A percentile compares a stretch with the other conserved stretches of the same genome.
These are phyloP conservation scores for Australoheros facetus DNA, from an alignment of 2,797 vertebrate species.

Conservation along the genomic window DNA sequence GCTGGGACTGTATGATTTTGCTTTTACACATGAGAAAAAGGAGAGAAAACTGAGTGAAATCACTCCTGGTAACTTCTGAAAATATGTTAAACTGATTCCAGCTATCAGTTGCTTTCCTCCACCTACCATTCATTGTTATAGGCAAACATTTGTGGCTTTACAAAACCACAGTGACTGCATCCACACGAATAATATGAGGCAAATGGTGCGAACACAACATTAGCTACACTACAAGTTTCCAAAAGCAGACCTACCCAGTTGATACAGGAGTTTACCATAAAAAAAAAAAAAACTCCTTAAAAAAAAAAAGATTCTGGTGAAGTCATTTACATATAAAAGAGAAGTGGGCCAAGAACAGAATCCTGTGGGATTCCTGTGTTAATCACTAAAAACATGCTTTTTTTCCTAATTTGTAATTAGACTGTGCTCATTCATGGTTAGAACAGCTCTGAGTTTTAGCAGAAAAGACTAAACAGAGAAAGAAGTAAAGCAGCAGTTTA, in stretches of 20 bases:
- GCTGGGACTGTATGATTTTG: too few relatives aligned
- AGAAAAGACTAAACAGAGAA: not conserved
- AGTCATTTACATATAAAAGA: not conserved
- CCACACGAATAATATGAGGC: not conserved
- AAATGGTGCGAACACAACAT: not conserved
- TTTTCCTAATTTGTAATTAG: not conserved
- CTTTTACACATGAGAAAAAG: too few relatives aligned
- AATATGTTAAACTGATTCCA: not conserved
- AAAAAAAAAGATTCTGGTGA: not conserved
- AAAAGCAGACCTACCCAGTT: not conserved
- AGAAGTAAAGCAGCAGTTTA: not conserved
- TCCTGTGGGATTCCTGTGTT: not conserved
- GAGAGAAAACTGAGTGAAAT: too few relatives aligned
- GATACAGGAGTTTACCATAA: not conserved
- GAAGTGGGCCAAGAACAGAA: not conserved
- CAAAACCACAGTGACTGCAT: not conserved
- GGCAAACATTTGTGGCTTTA: not conserved
- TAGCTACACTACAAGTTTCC: not conserved
- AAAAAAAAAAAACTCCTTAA: not conserved
- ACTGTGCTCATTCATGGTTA: not conserved
- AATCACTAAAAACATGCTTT: not conserved
- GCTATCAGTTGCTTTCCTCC: not conserved
- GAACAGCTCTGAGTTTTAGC: not conserved
- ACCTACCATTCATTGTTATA: not conserved
- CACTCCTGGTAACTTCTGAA: not conserved